Evolutionary conservation across 2,113 vertebrate species (phyloP), one percentile per base, ranked within the genome.

Genomic region (Eudyptes chrysolophus): DNA sequence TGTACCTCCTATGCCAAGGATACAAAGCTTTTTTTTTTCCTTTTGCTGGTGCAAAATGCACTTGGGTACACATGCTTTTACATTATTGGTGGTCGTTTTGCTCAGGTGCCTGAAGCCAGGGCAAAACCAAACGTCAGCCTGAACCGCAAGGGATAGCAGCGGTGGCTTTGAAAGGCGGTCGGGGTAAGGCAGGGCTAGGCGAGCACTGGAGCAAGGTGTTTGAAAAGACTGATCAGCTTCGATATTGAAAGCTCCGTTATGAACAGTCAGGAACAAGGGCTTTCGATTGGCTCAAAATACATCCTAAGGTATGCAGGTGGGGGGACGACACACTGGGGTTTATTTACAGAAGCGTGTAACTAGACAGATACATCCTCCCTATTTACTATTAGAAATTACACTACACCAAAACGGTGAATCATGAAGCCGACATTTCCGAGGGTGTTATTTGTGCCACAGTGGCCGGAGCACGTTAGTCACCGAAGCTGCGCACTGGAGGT

Each of bases 391-490:
- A n/a, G 34, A 46, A 71, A 18, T 42, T 6, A 6, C 40, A 26
- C 26, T 30, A 9, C 81, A 30, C 58, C 42, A 3, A 26, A n/a
- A 11, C 2, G 5, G 34, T 36, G 49, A 74, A n/a, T 14, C 10
- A 30, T 2, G 34, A 24, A 48, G 66, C 42, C 1, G 5, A 2
- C 0, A 1, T 25, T 75, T 9, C 76, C 7, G 1, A 8, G 71
- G 82, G 38, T 34, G 42, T 6, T 19, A 3, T 19, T 46, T 14
- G 34, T 74, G 61, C 49, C 22, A 3, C 29, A 6, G 76, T 3
- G 9, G 46, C 34, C 0, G 7, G 27, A 30, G 18, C 0, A 5
- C 11, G 13, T 19, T 18, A 44, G 36, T 5, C 69, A 40, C 6
- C 5, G 1, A 32, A 77, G 62, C 46, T 44, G 49, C 6, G 2